Base-by-base conservation (phyloP, 2,797 vertebrate species). In the Petrocephalus sullivani region DNA sequence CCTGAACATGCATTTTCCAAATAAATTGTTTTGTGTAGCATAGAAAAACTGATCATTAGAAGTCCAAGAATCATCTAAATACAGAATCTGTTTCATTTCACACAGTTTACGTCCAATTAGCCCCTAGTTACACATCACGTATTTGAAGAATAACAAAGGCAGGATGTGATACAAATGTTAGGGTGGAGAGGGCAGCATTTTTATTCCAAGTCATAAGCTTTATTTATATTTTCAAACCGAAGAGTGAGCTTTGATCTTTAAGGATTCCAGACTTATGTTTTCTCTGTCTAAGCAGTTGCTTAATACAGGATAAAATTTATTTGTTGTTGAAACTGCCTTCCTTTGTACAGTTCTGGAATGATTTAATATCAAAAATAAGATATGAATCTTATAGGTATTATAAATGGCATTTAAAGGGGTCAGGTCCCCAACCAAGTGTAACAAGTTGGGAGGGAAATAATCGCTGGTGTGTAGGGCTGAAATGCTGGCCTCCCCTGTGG, bases 1-100 rank as follows among this genome's bases (percentile, higher is more conserved):
- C 93, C 94, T 90, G 93, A 95, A 94, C 92, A 94, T 94, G 92
- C 91, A 92, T 93, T 94, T 95, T 92, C 94, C 92, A 95, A 92
- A 93, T 94, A 46, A 41, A 46, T 78, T 78, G 71, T 92, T 94
- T 95, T 94, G 61, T 87, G 93, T 90, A 91, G 94, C 91, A 82
- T 93, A 78, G 53, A 53, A 67, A 4, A 54, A 81, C 85, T 58
- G 19, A 86, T 60, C 33, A 87, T 86, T 46, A 78, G 33, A 16
- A 16, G 23, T 58, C 23, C 51, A n/a, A 85, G 49, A 86, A 87
- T 51, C 56, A 78, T 87, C 41, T 51, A 54, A n/a, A 60, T 23
- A 60, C 54, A 89, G 64, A 87, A 67, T 57, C 61, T 86, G 64
- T 78, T 86, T 89, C 28, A 14, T 88, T 88, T 51, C 60, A 37